Percentiles rank a stretch among this genome's conserved stretches.
These are phyloP conservation scores for Cossypha niveicapilla DNA, from an alignment of 2,797 vertebrate species.

Conservation along the genomic window DNA sequence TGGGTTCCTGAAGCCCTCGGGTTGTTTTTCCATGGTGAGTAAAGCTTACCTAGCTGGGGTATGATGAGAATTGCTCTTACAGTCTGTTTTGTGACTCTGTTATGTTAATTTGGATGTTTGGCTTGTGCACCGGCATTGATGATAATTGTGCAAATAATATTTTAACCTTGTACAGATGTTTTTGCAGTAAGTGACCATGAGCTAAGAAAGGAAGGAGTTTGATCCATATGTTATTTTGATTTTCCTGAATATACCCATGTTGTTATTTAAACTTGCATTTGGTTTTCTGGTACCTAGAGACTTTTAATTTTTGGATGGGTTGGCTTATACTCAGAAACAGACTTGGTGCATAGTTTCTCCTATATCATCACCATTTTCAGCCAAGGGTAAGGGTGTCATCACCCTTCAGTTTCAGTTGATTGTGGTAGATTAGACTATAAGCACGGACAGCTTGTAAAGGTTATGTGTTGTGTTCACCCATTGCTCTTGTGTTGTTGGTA, in stretches of 20 bases:
- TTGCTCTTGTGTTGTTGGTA: not conserved
- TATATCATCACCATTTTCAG: not conserved
- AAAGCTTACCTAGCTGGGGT: accelerated
- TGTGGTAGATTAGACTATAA: not conserved
- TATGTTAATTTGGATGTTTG: not conserved
- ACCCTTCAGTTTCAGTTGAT: not conserved
- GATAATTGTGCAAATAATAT: not conserved
- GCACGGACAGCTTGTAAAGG: not conserved
- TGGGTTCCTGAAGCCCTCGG: accelerated
- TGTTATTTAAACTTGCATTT: not conserved
- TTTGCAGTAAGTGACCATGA: not conserved
- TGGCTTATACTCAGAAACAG: not conserved
- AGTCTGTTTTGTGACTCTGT: not conserved
- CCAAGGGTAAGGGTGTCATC: accelerated
- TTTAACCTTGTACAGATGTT: not conserved
- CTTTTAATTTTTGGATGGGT: not conserved
- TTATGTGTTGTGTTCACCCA: not conserved
- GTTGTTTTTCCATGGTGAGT: not conserved
- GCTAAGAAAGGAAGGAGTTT: not conserved
- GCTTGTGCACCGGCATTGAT: not conserved
- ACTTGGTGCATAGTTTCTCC: not conserved
- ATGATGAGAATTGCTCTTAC: not conserved
- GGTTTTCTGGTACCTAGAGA: not conserved
- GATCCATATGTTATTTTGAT: accelerated
- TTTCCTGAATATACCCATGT: accelerated